phyloP scores from a whole-genome alignment of 2,797 vertebrate genomes.

The Simalia tracyae region DNA sequence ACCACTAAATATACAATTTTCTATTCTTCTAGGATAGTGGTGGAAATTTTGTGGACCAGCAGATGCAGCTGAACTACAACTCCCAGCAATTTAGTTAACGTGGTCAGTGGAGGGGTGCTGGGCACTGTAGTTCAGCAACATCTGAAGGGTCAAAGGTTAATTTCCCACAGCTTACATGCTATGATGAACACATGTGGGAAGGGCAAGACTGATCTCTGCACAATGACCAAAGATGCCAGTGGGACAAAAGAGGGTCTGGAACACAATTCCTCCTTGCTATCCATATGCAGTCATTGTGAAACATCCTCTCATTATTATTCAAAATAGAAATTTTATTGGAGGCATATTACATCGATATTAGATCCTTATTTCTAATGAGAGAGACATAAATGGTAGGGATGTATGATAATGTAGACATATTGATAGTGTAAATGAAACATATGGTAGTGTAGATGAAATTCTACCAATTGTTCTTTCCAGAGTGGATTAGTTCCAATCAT shows the following conservation, averaged over 20 bases:
- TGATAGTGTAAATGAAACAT: neutral
- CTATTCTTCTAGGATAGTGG: neutral
- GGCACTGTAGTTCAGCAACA: neutral
- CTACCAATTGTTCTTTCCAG: neutral
- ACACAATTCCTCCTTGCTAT: no score
- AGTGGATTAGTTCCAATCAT: neutral
- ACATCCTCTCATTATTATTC: neutral
- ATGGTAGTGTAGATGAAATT: neutral
- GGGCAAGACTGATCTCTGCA: neutral
- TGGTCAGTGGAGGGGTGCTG: neutral
- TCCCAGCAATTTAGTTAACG: neutral
- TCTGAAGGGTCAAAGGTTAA: neutral
- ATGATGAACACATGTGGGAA: neutral
- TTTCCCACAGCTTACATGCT: neutral
- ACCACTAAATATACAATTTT: neutral
- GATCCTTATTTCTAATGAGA: neutral
- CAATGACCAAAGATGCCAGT: neutral
- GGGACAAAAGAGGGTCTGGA: neutral
- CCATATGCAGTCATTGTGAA: neutral
- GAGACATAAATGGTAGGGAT: no score
- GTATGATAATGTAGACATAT: neutral
- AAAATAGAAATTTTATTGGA: neutral
- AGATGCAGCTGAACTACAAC: neutral
- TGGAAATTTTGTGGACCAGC: neutral
- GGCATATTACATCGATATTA: neutral